These are phyloP conservation scores for Ochotona princeps DNA, from an alignment of 2,113 vertebrate species.

Conservation along the genomic window DNA sequence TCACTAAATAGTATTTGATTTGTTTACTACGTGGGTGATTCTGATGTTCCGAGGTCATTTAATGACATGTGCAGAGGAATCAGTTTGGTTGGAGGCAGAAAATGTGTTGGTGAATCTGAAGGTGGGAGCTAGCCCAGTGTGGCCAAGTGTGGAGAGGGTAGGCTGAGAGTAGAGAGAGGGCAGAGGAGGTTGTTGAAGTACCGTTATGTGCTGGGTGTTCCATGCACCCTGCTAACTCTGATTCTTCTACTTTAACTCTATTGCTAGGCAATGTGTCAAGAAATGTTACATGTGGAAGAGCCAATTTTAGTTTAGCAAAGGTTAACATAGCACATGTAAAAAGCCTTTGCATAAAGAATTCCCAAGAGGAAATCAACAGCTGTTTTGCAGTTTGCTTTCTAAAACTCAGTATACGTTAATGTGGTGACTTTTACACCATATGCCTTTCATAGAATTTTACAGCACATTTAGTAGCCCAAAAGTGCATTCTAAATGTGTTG, in stretches of 20 bases:
- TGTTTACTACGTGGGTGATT: not conserved
- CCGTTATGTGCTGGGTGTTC: not conserved
- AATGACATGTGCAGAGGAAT: not conserved
- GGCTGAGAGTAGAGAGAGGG: too few species aligned
- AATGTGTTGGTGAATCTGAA: not conserved
- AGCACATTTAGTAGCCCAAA: slow-evolving; percentile 37
- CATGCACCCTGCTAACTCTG: not conserved
- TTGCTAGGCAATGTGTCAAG: too few species aligned
- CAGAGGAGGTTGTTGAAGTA: not conserved
- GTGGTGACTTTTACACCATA: not conserved
- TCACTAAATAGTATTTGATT: not conserved
- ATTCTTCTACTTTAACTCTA: not conserved
- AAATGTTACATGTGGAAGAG: not conserved
- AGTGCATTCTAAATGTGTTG: not conserved
- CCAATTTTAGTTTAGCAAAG: slow-evolving; percentile 29
- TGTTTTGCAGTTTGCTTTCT: not conserved
- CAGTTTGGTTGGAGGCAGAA: not conserved
- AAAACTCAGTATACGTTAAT: slow-evolving; percentile 6
- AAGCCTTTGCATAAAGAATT: not conserved
- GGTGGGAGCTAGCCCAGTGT: rapidly evolving
- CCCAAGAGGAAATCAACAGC: not conserved
- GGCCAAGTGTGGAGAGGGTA: not conserved
- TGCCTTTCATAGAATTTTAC: slow-evolving; percentile 13
- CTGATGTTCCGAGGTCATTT: not conserved
- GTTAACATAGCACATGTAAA: not conserved